phyloP scores from a whole-genome alignment of 2,888 invertebrate genomes.

The Aleiodes testaceus region DNA sequence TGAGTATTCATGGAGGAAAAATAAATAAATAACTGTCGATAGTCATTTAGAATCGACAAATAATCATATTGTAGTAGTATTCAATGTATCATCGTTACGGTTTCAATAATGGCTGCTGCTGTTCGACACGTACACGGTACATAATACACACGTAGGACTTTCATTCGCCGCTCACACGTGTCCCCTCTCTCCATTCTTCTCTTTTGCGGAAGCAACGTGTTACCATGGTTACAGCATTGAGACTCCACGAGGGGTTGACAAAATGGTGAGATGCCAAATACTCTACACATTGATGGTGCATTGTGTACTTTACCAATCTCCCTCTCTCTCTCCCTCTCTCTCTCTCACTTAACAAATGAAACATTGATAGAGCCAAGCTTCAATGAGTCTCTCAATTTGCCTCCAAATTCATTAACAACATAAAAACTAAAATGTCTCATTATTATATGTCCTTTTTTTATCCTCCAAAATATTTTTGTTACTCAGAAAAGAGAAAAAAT shows the following conservation, averaged over 20 bases:
- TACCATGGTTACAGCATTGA: conserved; percentile 72
- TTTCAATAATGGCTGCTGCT: conserved; percentile 65
- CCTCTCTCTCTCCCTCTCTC: too few relatives aligned
- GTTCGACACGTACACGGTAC: conserved; percentile 28
- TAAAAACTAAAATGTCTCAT: too few relatives aligned
- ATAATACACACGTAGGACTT: conserved; percentile 42
- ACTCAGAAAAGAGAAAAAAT: too few relatives aligned
- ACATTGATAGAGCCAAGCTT: too few relatives aligned
- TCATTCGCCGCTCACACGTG: conserved; percentile 48
- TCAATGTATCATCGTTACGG: conserved; percentile 43
- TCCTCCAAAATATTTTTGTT: too few relatives aligned
- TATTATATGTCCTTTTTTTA: too few relatives aligned
- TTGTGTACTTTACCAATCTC: neutral
- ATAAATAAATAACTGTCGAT: neutral
- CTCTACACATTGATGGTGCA: conserved; percentile 44
- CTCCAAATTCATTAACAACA: too few relatives aligned
- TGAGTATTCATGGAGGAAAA: neutral
- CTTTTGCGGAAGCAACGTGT: conserved; percentile 51
- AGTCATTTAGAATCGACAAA: neutral
- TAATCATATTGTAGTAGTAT: conserved; percentile 21
- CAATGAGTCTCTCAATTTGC: too few relatives aligned
- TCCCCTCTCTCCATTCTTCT: conserved; percentile 45
- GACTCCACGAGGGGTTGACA: conserved; percentile 69
- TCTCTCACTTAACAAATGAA: too few relatives aligned
- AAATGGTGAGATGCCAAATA: conserved; percentile 70